Evolutionary conservation across 2,113 vertebrate species (phyloP), one percentile per base, ranked within the genome.

Genomic region (Acrocephalus arundinaceus): DNA sequence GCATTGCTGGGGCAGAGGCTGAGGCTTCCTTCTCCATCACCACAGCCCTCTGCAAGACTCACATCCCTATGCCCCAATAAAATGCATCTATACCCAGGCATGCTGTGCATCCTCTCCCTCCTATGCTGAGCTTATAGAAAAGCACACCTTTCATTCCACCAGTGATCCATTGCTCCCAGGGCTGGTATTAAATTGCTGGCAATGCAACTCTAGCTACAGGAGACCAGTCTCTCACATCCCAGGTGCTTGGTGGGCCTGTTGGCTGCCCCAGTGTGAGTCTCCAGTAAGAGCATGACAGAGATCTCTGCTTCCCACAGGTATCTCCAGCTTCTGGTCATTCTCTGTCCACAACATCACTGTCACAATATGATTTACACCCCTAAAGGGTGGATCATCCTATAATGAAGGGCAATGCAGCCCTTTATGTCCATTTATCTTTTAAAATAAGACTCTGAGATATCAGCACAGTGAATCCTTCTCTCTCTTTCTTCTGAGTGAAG

Each of bases 81-180:
- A 6, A 6, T 54, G n/a, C 55, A 81, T 57, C 25, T 13, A 4
- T 4, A 51, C 4, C 39, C 28, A 43, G 23, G 28, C 3, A 51
- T 7, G 11, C 11, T 20, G 37, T 11, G 6, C 51, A 54, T 16
- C 45, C 52, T 74, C 25, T 79, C 30, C 52, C 13, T 75, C 39
- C 45, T 59, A 1, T 21, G 17, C 45, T 59, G 31, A 48, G 30
- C 30, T 80, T 11, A 41, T 3, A 28, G 25, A 46, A 55, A 91
- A 67, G 2, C 3, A 35, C 0, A 2, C 1, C n/a, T 79, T 55
- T 79, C 22, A 55, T 54, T 49, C 58, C 6, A 3, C 7, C 23
- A 25, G 48, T 31, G 51, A 24, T 9, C 23, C 65, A 39, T 22
- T 30, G 28, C 21, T 78, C 31, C 66, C n/a, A 79, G 43, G n/a